Evolutionary conservation across 1,140 invertebrate genomes (phyloP).

Genomic region (Caligus rogercresseyi): DNA sequence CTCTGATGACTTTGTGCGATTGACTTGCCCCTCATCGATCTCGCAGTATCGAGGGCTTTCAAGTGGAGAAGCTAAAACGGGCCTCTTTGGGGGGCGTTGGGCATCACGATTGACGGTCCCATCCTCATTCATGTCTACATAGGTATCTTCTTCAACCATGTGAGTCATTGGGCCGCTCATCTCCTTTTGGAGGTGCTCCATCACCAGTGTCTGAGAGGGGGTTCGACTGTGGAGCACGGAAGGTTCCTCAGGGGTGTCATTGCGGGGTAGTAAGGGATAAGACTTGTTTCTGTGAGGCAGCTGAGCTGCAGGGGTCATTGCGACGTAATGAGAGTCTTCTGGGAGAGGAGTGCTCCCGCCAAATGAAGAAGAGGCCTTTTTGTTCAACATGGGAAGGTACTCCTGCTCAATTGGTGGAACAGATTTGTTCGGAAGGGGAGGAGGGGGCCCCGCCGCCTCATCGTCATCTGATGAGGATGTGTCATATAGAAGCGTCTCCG

Average conservation of each 20-base stretch:
- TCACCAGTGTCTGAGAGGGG: constrained; percentile 26
- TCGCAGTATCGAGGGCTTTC: constrained; percentile 25
- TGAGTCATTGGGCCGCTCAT: constrained; percentile 2
- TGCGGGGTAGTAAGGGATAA: not conserved
- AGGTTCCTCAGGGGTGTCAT: not conserved
- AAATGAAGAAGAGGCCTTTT: not conserved
- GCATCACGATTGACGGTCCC: constrained; percentile 17
- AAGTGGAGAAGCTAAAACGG: not conserved
- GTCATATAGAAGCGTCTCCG: constrained; percentile 35
- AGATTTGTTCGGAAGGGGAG: constrained; percentile 29
- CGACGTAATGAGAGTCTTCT: not conserved
- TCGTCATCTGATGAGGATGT: constrained; percentile 35
- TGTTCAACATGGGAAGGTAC: not conserved
- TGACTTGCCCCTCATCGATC: constrained; percentile 21
- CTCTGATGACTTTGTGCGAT: constrained; percentile 21
- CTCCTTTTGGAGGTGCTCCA: constrained; percentile 13
- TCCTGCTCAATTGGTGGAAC: constrained; percentile 25
- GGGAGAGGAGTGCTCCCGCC: not conserved
- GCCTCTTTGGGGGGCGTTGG: not conserved
- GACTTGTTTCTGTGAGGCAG: not conserved
- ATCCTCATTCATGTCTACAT: constrained; percentile 25
- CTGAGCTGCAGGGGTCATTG: not conserved
- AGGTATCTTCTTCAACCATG: constrained; percentile 25
- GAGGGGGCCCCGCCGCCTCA: constrained; percentile 20
- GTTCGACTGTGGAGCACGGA: constrained; percentile 13